Conservation (phyloP, 2,113 vertebrate species). For the Clarias macrocephalus region DNA sequence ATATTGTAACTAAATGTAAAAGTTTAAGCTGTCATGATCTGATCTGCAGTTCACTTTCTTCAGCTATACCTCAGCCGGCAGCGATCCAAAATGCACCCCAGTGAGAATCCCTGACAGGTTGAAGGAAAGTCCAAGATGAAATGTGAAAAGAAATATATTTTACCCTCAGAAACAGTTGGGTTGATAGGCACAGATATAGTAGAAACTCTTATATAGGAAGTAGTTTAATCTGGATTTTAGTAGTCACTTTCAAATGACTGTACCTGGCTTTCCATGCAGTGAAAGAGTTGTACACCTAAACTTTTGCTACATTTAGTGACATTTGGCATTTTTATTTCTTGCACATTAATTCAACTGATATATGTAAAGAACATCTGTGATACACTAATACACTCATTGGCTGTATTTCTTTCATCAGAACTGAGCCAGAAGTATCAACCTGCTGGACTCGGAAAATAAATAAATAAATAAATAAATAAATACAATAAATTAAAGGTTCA, state of each 20-base stretch:
- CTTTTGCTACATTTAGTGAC: not conserved
- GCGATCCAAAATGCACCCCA: not conserved
- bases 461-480: too few relatives aligned
- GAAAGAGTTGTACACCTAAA: not conserved
- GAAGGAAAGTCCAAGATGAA: not conserved
- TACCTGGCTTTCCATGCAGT: not conserved
- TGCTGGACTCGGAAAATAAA: not conserved
- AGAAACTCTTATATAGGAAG: not conserved
- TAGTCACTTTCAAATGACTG: not conserved
- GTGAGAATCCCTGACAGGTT: constrained; percentile 1
- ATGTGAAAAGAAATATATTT: constrained; percentile 14
- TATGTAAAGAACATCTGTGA: not conserved
- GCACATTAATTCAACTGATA: not conserved
- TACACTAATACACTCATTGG: not conserved
- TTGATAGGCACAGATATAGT: not conserved
- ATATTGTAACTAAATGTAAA: not conserved
- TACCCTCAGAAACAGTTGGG: not conserved
- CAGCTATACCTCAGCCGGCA: not conserved
- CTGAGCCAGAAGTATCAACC: constrained; percentile 1
- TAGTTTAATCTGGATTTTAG: not conserved
- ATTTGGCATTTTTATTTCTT: not conserved
- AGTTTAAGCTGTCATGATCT: not conserved
- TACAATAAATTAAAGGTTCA: not conserved
- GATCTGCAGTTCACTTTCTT: constrained; percentile 16
- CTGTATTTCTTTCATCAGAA: not conserved